Conservation (phyloP, 2,797 vertebrate genomes). For the Atherinosoma microstoma region DNA sequence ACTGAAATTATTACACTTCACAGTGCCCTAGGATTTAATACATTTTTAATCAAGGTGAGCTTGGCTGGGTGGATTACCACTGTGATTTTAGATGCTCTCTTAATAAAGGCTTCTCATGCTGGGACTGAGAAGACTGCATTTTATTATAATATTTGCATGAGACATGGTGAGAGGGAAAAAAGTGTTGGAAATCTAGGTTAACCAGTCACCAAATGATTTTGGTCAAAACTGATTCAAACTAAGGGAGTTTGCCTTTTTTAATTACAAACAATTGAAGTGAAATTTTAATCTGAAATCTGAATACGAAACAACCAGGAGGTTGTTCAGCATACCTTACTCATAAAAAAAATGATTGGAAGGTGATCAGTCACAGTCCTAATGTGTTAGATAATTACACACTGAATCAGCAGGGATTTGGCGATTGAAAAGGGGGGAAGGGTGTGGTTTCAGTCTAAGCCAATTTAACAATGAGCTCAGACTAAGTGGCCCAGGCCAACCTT, state of each 20-base stretch:
- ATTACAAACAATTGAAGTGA: conserved; percentile 47
- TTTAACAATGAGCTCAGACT: conserved; percentile 82
- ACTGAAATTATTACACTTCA: conserved; percentile 83
- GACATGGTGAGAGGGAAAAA: conserved; percentile 74
- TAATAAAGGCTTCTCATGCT: conserved; percentile 77
- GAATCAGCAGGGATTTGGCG: conserved; percentile 60
- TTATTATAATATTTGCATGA: conserved; percentile 78
- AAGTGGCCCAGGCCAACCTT: conserved; percentile 78
- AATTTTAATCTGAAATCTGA: conserved; percentile 24
- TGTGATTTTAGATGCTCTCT: conserved; percentile 79
- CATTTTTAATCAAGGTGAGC: conserved; percentile 85
- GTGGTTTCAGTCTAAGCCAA: conserved; percentile 78
- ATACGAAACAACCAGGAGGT: conserved; percentile 26
- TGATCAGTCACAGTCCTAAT: conserved; percentile 61
- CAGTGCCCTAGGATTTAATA: conserved; percentile 82
- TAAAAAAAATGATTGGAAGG: conserved; percentile 44
- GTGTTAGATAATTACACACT: conserved; percentile 67
- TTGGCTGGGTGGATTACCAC: conserved; percentile 75
- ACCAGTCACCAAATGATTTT: conserved; percentile 53
- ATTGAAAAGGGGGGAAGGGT: conserved; percentile 63
- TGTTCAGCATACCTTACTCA: conserved; percentile 52
- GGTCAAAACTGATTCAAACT: conserved; percentile 51
- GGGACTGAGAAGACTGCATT: conserved; percentile 68
- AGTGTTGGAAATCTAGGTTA: conserved; percentile 62
- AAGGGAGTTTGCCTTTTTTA: conserved; percentile 56